Base-by-base conservation (phyloP, 2,888 invertebrate genomes). In the Drosophila subsilvestris region DNA sequence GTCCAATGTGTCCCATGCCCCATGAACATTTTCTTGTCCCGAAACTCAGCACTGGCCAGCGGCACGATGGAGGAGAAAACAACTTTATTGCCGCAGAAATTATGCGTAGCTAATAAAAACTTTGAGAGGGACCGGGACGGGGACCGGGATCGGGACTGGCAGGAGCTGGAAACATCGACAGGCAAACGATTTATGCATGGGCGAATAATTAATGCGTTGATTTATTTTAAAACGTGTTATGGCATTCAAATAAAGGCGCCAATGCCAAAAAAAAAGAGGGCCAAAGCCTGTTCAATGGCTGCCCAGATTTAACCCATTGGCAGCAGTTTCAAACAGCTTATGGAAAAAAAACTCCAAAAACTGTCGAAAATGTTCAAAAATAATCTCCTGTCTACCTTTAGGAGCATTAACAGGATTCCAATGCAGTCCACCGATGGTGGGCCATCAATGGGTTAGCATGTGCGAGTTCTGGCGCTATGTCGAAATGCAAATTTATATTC, bases 71-170 rank as follows among this genome's bases (percentile, higher is more conserved):
- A 44, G 67, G 22, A 27, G 43, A 44, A 27, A 65, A 71, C 82
- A 85, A 86, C 89, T 81, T 84, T 84, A 88, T 85, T 87, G 89
- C 74, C 87, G 87, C 87, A 82, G 79, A 87, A 88, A 85, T 85
- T 85, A 85, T 85, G 87, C 87, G 86, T 81, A 85, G 78, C 85
- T 88, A 86, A 88, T 86, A 86, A 86, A 85, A 86, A 74, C 72
- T 18, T 68, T 45, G 53, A 49, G 55, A 43, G 54, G 47, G 57
- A 58, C 49, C 37, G 49, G 54, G 50, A 18, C 18, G 14, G 18
- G 43, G 20, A 42, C 20, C 22, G 32, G n/a, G n/a, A n/a, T n/a
- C n/a, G n/a, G n/a, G 44, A 44, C 12, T 17, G 22, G 2, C 17
- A 37, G 51, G 48, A 44, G 53, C 65, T 66, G 51, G 59, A 65